phyloP scores from a whole-genome alignment of 2,113 vertebrate genomes.

The Antechinus stuartii region DNA sequence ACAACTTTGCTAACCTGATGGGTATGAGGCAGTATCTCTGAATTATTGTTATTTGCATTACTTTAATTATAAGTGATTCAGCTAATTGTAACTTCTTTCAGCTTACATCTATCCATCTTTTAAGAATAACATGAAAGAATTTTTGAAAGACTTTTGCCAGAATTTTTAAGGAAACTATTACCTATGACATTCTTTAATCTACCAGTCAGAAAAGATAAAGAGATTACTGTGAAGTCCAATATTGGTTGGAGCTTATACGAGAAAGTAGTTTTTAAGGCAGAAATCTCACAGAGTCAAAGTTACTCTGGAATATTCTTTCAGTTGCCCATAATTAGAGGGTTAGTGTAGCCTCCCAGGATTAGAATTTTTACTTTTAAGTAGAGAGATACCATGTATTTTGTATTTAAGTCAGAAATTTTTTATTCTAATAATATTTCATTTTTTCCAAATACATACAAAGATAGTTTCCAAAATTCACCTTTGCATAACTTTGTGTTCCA shows the following conservation, averaged over 20 bases:
- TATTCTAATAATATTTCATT: no score
- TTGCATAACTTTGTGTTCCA: no score
- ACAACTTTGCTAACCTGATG: neutral
- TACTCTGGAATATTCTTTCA: neutral
- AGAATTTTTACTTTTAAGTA: no score
- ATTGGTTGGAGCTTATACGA: neutral
- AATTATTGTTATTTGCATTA: neutral
- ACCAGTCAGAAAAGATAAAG: neutral
- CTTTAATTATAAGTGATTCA: neutral
- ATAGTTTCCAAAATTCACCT: no score
- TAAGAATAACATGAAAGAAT: neutral
- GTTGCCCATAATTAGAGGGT: neutral
- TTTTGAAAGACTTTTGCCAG: neutral
- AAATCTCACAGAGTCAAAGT: neutral
- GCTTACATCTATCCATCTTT: neutral
- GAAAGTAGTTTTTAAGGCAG: neutral
- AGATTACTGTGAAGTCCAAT: neutral
- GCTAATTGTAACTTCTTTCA: neutral
- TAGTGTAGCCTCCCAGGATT: no score
- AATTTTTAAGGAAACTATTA: neutral
- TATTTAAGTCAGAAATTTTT: no score
- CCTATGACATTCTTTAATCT: neutral
- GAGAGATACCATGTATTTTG: no score
- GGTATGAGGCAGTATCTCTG: neutral
- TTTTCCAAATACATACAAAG: no score